A percentile compares a stretch with the other conserved stretches of the same genome.
Conservation (phyloP, 1,140 invertebrate species). For the Pseudoatta argentina region DNA sequence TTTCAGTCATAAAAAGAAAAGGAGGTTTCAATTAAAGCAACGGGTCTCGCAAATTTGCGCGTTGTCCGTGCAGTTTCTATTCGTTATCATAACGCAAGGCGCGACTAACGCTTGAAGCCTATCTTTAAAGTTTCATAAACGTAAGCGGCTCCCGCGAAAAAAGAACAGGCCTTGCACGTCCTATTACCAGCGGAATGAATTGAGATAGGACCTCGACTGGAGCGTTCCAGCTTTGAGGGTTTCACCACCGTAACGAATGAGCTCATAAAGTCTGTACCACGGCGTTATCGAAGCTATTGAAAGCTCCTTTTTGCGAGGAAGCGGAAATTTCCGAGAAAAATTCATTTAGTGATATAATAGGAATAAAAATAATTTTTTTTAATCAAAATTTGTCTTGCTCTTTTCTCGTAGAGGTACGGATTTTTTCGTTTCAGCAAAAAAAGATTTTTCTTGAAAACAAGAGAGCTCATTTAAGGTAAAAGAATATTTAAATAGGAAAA, state of each 20-base stretch:
- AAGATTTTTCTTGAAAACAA: neutral
- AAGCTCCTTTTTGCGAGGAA: constrained; percentile 6
- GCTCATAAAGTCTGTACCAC: constrained; percentile 42
- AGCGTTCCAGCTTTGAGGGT: constrained; percentile 20
- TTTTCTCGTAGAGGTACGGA: neutral
- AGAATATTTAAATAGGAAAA: neutral
- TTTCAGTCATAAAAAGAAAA: neutral
- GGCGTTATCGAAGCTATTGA: constrained; percentile 22
- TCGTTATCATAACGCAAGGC: constrained; percentile 65
- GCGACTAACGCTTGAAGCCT: constrained; percentile 29
- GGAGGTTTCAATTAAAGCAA: neutral
- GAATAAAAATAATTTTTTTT: neutral
- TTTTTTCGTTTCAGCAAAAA: neutral
- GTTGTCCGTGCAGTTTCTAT: constrained; percentile 27
- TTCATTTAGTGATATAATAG: neutral
- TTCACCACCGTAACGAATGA: constrained; percentile 33
- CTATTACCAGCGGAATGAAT: constrained; percentile 37
- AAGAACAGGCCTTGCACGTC: constrained; percentile 55
- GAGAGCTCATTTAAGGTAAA: neutral
- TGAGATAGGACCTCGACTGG: constrained; percentile 11
- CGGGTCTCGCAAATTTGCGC: constrained; percentile 43
- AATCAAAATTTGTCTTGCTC: neutral
- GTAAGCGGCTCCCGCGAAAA: constrained; percentile 53
- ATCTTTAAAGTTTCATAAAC: constrained; percentile 71
- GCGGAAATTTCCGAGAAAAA: neutral